Evolutionary conservation across 2,113 vertebrate genomes (phyloP).

Genomic region (Malaclemys terrapin): DNA sequence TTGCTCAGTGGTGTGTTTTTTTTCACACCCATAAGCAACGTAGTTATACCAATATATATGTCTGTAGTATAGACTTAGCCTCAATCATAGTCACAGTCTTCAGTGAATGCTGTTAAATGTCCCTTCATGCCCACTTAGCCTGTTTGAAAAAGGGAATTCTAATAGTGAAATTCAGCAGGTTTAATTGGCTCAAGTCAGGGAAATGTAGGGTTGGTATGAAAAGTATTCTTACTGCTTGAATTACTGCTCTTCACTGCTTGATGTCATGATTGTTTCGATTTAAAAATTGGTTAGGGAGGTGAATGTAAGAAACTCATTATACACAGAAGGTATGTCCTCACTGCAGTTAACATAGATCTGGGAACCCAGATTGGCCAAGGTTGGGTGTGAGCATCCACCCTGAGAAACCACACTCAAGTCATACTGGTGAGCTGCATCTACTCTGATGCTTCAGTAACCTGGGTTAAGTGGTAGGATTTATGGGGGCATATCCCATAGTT

Average conservation of each 20-base stretch:
- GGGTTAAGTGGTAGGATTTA: not conserved
- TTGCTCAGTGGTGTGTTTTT: not conserved
- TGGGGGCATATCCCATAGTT: not conserved
- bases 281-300: too few relatives aligned
- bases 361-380: too few relatives aligned
- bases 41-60: not conserved
- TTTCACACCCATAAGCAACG: accelerated
- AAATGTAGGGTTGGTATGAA: not conserved
- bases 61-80: not conserved
- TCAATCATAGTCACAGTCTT: not conserved
- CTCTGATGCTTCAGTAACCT: not conserved
- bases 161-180: not conserved
- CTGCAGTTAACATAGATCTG: too few relatives aligned
- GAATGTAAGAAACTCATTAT: too few relatives aligned
- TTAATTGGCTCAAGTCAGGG: not conserved
- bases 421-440: too few relatives aligned
- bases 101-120: not conserved
- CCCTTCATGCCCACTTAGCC: not conserved
- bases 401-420: too few relatives aligned
- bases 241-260: not conserved
- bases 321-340: too few relatives aligned
- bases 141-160: not conserved
- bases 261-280: too few relatives aligned
- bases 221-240: not conserved
- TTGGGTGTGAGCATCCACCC: too few relatives aligned